Evolutionary conservation across 1,140 invertebrate genomes (phyloP), one percentile per base, ranked within the genome.

Genomic region (Temnothorax curvispinosus): DNA sequence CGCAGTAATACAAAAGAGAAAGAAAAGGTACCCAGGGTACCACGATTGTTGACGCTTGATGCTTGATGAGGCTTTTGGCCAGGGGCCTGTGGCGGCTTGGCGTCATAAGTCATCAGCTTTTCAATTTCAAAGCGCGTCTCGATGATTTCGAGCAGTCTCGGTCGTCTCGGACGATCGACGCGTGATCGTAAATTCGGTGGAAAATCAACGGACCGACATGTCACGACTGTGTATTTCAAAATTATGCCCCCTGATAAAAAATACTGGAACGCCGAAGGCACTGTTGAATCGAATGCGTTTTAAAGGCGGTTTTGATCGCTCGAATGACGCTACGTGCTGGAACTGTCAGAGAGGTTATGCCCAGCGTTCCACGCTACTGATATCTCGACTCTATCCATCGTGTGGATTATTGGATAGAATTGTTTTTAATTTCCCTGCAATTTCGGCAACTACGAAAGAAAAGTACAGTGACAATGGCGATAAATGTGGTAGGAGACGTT

Each of bases 311-410:
- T 27, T 27, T 44, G 5, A 35, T 27, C 38, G 47, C 27, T 5
- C 74, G 0, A 80, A 27, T 27, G 27, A 80, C 80, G 35, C 75
- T 1, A 21, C 54, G 0, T 69, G 41, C 4, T 35, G 69, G 32
- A 60, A 52, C 3, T 41, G 11, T 85, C 47, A 5, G 5, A 89
- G 54, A 93, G 90, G 92, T 93, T 93, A 93, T 92, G 47, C 27
- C 5, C 75, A 86, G 2, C 35, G 5, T 75, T 9, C 32, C 15
- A 41, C 27, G 18, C 38, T 80, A 44, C 41, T 50, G 58, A 8
- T 27, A 85, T n/a, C 85, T 58, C 38, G 71, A 18, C 69, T 78
- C 58, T 89, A 58, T 82, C 75, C 87, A 41, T 11, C 89, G 1
- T 71, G 88, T 21, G 72, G 58, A 75, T 56, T 91, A n/a, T 21